Conservation (phyloP, 1,140 invertebrate genomes). For the Wiebesia pumilae region DNA sequence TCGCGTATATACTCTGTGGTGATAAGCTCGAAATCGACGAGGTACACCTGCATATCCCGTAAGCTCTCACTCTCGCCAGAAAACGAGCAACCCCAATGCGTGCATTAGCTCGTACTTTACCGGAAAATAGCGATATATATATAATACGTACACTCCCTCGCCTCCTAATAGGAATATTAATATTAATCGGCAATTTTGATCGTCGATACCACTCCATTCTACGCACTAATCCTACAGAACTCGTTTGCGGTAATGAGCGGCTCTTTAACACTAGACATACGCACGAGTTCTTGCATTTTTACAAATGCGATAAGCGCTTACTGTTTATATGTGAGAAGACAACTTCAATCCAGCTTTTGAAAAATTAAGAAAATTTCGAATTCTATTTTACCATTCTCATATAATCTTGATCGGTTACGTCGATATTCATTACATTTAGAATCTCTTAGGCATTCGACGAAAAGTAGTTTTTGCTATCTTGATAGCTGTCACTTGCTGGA, state of each 20-base stretch:
- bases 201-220: background rate
- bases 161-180: slow-evolving; percentile 44
- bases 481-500: no score
- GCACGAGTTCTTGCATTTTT: no score
- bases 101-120: background rate
- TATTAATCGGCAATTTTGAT: slow-evolving; percentile 35
- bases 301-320: no score
- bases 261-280: background rate
- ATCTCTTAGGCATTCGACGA: no score
- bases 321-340: no score
- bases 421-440: no score
- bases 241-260: background rate
- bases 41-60: background rate
- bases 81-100: slow-evolving; percentile 3
- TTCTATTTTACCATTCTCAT: no score
- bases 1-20: background rate
- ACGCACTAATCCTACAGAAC: background rate
- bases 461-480: no score
- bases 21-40: slow-evolving; percentile 14
- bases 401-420: no score
- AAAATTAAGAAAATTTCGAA: no score
- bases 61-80: background rate
- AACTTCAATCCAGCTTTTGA: no score
- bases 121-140: background rate
- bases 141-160: slow-evolving; percentile 3